These are phyloP conservation scores for Panthera tigris DNA, from an alignment of 2,113 vertebrate genomes.

Conservation along the genomic window DNA sequence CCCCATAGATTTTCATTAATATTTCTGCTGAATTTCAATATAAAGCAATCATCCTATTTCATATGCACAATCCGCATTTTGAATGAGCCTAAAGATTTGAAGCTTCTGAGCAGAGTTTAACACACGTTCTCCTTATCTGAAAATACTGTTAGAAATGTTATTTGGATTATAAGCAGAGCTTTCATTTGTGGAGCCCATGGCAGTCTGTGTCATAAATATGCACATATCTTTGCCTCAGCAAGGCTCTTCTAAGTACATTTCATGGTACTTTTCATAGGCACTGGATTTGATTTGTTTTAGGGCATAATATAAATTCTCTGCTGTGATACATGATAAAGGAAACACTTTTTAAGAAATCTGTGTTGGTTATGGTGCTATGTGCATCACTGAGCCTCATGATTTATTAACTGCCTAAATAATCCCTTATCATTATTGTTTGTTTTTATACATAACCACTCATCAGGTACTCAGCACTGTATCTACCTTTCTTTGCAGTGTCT, in stretches of 20 bases:
- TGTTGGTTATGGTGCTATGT: conserved; percentile 61
- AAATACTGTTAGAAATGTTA: conserved; percentile 82
- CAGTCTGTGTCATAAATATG: conserved; percentile 83
- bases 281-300: conserved; percentile 82
- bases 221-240: conserved; percentile 73
- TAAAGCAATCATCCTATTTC: conserved; percentile 75
- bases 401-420: conserved; percentile 83
- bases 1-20: conserved; percentile 72
- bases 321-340: conserved; percentile 77
- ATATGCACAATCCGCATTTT: conserved; percentile 47
- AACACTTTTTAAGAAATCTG: conserved; percentile 49
- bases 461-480: conserved; percentile 63
- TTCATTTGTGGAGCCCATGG: conserved; percentile 81
- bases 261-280: conserved; percentile 76
- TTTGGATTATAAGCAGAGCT: conserved; percentile 82
- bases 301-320: conserved; percentile 79
- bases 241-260: conserved; percentile 80
- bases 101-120: conserved; percentile 79
- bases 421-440: conserved; percentile 77
- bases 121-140: conserved; percentile 78
- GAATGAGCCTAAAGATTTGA: conserved; percentile 78
- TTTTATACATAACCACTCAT: conserved; percentile 68
- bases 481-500: conserved; percentile 71
- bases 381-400: conserved; percentile 68
- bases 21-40: conserved; percentile 67